Evolutionary conservation across 2,797 vertebrate genomes (phyloP).

Genomic region (Brachymystax lenok): DNA sequence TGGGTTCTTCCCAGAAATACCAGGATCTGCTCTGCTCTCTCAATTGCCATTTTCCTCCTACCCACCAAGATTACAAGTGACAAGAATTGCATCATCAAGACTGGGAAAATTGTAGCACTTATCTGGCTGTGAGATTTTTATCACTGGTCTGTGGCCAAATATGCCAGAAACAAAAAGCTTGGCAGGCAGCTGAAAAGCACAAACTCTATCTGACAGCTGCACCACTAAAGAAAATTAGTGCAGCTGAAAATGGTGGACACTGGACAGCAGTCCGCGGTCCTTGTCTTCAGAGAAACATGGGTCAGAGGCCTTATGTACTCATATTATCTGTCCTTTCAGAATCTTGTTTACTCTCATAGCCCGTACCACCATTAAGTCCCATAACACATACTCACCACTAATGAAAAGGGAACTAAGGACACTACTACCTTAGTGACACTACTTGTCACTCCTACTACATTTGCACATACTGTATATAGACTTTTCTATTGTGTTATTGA

Average conservation of each 20-base stretch:
- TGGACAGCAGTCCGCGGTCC: background rate
- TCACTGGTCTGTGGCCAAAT: slow-evolving; percentile 26
- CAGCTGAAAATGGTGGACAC: background rate
- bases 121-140: slow-evolving; percentile 14
- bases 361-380: slow-evolving; percentile 32
- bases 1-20: slow-evolving; percentile 23
- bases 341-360: slow-evolving; percentile 2
- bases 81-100: slow-evolving; percentile 4
- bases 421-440: no score
- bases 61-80: slow-evolving; percentile 21
- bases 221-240: background rate
- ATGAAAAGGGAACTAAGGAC: slow-evolving; percentile 6
- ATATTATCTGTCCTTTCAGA: background rate
- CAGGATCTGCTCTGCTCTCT: slow-evolving; percentile 1
- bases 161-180: slow-evolving; percentile 27
- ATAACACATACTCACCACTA: slow-evolving; percentile 24
- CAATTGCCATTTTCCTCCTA: slow-evolving; percentile 10
- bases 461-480: no score
- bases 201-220: background rate
- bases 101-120: slow-evolving; percentile 25
- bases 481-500: no score
- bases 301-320: background rate
- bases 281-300: background rate
- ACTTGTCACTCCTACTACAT: no score
- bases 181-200: background rate